Base-by-base conservation (phyloP, 2,888 invertebrate species). In the Apoda limacodes region DNA sequence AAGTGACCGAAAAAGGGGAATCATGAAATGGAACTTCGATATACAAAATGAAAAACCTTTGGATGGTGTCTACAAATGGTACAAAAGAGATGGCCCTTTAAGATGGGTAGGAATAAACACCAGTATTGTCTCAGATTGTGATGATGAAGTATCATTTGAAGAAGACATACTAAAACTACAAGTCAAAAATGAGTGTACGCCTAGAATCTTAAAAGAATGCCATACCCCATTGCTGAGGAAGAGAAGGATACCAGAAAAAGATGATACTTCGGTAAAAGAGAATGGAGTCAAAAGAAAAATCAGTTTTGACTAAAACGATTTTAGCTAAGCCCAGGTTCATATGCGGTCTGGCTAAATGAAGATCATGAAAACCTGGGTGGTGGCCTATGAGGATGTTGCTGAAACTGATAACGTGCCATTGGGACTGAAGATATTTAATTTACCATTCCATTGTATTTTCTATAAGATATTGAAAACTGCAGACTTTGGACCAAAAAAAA, bases 21-120 rank as follows among this genome's bases (percentile, higher is more conserved):
- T 51, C 20, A 44, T 54, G 9, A 72, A 68, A 37, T 86, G 82
- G 75, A 84, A 85, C 44, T 86, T 84, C 26, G 85, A 86, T 52
- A 82, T 85, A 30, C 60, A 59, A 34, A 80, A 75, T 2, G 85
- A 83, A 35, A 46, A 56, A 1, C 56, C 69, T 3, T 31, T 67
- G 19, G 48, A 55, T 27, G 85, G 85, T 1, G 55, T 52, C 4
- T 83, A 71, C 45, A 58, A 70, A 32, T 86, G 85, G 85, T 64
- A 39, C 11, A 42, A 34, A 2, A 37, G 35, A 45, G 45, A 43
- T n/a, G 46, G 39, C n/a, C n/a, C n/a, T n/a, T n/a, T n/a, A n/a
- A n/a, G n/a, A n/a, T n/a, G n/a, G n/a, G n/a, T n/a, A n/a, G n/a
- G n/a, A n/a, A n/a, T n/a, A n/a, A n/a, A n/a, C n/a, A n/a, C n/a